Percentiles rank a stretch among this genome's conserved stretches.
Conservation (phyloP, 2,888 invertebrate species). For the Callyntrura guangdongensis region DNA sequence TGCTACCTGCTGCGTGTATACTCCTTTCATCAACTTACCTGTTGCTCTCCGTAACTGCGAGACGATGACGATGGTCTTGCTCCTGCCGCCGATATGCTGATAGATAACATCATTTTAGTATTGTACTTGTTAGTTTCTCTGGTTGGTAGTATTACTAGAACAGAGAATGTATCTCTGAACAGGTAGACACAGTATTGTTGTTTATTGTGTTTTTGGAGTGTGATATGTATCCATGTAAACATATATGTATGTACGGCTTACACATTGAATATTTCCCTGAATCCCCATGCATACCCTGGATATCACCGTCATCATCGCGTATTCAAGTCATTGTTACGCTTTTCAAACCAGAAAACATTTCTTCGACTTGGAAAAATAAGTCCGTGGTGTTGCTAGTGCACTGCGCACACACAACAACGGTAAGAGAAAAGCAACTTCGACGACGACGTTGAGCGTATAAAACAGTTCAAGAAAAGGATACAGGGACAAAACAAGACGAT, state of each 20-base stretch:
- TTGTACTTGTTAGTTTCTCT: not conserved
- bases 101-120: not conserved
- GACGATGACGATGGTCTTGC: not conserved
- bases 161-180: not conserved
- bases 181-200: not conserved
- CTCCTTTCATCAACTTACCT: not conserved
- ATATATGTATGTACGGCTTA: not conserved
- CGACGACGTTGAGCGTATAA: not conserved
- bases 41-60: conserved; percentile 8
- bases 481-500: not conserved
- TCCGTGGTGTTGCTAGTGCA: too few relatives aligned
- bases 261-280: not conserved
- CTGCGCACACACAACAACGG: too few relatives aligned
- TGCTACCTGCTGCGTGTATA: not conserved
- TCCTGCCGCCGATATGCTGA: not conserved
- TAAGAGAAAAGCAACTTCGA: not conserved
- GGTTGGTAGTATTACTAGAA: not conserved
- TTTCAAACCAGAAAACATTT: not conserved
- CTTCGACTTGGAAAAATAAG: not conserved
- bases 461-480: not conserved
- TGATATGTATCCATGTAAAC: not conserved
- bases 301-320: not conserved
- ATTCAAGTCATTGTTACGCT: not conserved
- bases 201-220: not conserved
- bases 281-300: conserved; percentile 6